These are phyloP conservation scores for Tragulus kanchil DNA, from an alignment of 2,113 vertebrate genomes.

Conservation along the genomic window DNA sequence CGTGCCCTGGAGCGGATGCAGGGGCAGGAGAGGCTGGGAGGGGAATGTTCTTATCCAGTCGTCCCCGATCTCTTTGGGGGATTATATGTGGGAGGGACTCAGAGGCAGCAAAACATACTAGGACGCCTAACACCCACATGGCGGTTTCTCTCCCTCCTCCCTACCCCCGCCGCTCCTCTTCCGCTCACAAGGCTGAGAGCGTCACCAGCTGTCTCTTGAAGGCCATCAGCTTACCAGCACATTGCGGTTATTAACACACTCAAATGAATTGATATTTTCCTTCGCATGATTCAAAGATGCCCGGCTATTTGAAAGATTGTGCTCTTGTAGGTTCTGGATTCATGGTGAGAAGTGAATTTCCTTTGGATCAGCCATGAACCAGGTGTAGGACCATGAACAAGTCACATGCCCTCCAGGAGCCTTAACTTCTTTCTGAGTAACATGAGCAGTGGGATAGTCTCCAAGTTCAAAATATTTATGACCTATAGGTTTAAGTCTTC, in stretches of 20 bases:
- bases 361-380: not conserved
- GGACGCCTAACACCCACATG: not conserved
- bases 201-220: not conserved
- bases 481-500: not conserved
- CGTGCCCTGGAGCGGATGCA: not conserved
- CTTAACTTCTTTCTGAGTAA: constrained; percentile 13
- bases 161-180: fast-evolving
- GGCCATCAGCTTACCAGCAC: not conserved
- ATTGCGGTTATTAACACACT: not conserved
- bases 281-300: not conserved
- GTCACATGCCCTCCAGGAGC: not conserved
- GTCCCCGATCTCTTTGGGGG: not conserved
- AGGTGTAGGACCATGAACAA: not conserved
- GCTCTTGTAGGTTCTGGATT: not conserved
- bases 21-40: not conserved
- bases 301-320: constrained; percentile 29
- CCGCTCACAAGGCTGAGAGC: not conserved
- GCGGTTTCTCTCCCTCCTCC: not conserved
- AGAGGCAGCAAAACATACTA: not conserved
- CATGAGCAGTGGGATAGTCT: not conserved
- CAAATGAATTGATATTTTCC: not conserved
- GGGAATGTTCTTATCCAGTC: too few species aligned
- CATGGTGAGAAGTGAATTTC: not conserved
- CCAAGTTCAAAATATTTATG: not conserved
- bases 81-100: not conserved